Percentiles rank a stretch among this genome's conserved stretches.
Conservation (phyloP, 2,113 vertebrate genomes). For the Psilopsiagon aymara region DNA sequence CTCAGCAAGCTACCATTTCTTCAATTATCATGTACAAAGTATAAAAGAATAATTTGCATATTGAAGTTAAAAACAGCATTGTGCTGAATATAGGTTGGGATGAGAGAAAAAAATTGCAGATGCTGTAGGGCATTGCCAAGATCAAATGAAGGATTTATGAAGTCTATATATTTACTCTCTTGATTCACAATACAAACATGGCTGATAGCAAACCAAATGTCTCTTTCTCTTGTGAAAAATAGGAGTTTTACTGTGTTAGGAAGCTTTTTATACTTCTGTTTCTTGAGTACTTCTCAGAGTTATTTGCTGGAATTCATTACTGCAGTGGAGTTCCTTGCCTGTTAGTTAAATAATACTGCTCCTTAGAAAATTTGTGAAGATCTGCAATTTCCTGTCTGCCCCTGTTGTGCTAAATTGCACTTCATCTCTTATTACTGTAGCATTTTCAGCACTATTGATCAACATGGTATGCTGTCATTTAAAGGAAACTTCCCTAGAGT, state of each 20-base stretch:
- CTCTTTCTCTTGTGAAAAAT: not conserved
- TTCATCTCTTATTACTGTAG: not conserved
- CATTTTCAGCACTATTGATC: constrained; percentile 9
- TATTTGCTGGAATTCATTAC: not conserved
- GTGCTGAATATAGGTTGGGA: not conserved
- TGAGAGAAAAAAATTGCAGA: not conserved
- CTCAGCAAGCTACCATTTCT: not conserved
- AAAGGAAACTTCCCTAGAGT: not conserved
- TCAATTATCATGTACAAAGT: not conserved
- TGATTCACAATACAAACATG: not conserved
- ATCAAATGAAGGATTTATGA: not conserved
- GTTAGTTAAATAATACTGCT: not conserved
- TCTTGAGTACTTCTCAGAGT: not conserved
- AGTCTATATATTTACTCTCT: not conserved
- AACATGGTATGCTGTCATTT: not conserved
- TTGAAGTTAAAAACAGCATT: not conserved
- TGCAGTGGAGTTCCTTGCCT: not conserved
- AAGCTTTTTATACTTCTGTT: not conserved
- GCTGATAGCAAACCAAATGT: not conserved
- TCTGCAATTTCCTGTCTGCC: constrained; percentile 16
- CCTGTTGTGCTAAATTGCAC: constrained; percentile 1
- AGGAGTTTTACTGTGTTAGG: not conserved
- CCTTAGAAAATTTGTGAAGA: not conserved
- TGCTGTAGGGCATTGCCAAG: not conserved
- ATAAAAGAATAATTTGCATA: not conserved